Percentiles rank a stretch among this genome's conserved stretches.
phyloP scores from a whole-genome alignment of 35 echinoderm and acorn worm species.

The Strongylocentrotus purpuratus region DNA sequence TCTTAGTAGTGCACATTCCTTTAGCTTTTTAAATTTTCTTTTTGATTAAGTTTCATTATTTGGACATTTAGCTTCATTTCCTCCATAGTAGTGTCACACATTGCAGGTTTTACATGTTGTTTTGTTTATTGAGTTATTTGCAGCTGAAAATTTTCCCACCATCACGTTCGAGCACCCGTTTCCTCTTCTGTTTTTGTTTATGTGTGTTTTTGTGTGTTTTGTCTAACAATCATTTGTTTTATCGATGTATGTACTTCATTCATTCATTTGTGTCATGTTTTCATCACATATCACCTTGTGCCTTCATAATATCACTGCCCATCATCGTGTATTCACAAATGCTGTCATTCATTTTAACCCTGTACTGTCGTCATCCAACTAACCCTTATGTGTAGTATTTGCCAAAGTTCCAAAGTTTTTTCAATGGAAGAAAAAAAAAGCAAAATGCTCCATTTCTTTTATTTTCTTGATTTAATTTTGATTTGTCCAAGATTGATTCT shows the following conservation, averaged over 20 bases:
- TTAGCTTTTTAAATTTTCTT: slow-evolving; percentile 18
- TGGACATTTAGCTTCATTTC: background rate
- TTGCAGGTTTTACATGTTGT: slow-evolving; percentile 6
- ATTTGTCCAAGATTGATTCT: slow-evolving; percentile 45
- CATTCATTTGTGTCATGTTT: slow-evolving; percentile 38
- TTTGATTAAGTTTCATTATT: slow-evolving; percentile 25
- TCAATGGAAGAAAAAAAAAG: background rate
- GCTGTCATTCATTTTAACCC: background rate
- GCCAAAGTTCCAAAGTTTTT: background rate
- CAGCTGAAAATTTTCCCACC: background rate
- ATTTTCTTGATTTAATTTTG: slow-evolving; percentile 7
- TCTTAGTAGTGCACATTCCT: slow-evolving; percentile 44
- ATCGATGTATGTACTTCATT: background rate
- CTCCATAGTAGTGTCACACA: background rate
- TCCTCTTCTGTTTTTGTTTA: slow-evolving; percentile 20
- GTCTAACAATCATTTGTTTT: background rate
- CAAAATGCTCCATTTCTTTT: slow-evolving; percentile 3
- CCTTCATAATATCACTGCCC: background rate
- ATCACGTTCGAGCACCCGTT: background rate
- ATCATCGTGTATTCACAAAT: background rate
- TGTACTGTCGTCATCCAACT: background rate
- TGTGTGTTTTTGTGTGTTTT: slow-evolving; percentile 42
- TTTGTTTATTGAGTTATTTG: slow-evolving; percentile 34
- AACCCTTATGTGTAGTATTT: background rate
- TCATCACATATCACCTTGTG: slow-evolving; percentile 24